Conservation (phyloP, 2,797 vertebrate genomes). For the Epinephelus awoara region DNA sequence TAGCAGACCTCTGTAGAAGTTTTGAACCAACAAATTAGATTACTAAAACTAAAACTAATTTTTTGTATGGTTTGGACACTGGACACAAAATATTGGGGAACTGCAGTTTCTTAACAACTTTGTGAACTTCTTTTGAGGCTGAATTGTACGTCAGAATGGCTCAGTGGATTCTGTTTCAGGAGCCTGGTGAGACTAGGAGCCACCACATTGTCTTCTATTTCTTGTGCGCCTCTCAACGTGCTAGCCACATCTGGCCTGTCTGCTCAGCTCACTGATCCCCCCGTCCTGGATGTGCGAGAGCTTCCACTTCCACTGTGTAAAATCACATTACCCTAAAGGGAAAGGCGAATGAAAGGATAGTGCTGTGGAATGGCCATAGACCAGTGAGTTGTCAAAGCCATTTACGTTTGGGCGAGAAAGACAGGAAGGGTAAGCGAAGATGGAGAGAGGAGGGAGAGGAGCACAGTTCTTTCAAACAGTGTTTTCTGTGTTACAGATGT, state of each 20-base stretch:
- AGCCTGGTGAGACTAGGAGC: neutral
- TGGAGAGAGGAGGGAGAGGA: slow-evolving; percentile 23
- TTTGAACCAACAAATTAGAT: neutral
- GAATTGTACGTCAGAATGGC: neutral
- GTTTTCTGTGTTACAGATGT: slow-evolving; percentile 62
- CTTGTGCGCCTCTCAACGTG: neutral
- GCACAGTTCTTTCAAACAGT: slow-evolving; percentile 64
- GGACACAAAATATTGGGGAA: neutral
- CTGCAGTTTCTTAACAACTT: neutral
- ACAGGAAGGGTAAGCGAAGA: slow-evolving; percentile 44
- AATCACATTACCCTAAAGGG: slow-evolving; percentile 88
- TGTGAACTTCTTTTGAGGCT: neutral
- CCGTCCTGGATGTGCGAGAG: slow-evolving; percentile 37
- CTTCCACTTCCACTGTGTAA: slow-evolving; percentile 73
- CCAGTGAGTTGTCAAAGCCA: slow-evolving; percentile 88
- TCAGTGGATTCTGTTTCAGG: neutral
- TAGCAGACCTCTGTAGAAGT: neutral
- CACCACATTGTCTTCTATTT: slow-evolving; percentile 4
- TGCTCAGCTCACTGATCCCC: slow-evolving; percentile 68
- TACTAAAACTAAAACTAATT: neutral
- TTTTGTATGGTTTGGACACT: neutral
- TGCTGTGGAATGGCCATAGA: slow-evolving; percentile 84
- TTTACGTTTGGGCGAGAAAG: slow-evolving; percentile 80
- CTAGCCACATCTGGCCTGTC: slow-evolving; percentile 64
- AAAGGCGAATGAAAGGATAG: slow-evolving; percentile 87